Evolutionary conservation across 2,888 invertebrate genomes (phyloP), one percentile per base, ranked within the genome.

Genomic region (Elysia crispata): DNA sequence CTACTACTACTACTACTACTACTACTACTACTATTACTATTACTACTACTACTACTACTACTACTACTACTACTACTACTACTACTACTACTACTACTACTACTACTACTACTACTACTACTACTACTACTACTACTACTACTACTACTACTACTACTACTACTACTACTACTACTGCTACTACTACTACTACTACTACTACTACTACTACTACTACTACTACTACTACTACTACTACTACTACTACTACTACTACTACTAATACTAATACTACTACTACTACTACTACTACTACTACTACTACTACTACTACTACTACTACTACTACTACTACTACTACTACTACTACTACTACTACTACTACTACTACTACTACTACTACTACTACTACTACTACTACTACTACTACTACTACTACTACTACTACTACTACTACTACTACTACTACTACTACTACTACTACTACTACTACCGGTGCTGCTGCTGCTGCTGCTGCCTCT

Each of bases 1-100:
- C n/a, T n/a, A n/a, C n/a, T n/a, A n/a, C n/a, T n/a, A n/a, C n/a
- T n/a, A n/a, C n/a, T n/a, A n/a, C n/a, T n/a, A n/a, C n/a, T n/a
- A n/a, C n/a, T n/a, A n/a, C n/a, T n/a, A n/a, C n/a, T n/a, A n/a
- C n/a, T n/a, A n/a, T n/a, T n/a, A n/a, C n/a, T n/a, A n/a, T n/a
- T n/a, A n/a, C n/a, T n/a, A n/a, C n/a, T n/a, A 77, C 75, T 60
- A 70, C 41, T 31, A 18, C 33, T n/a, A n/a, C 69, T 69, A 69
- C 69, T 69, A 41, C 70, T 33, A 23, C 70, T 70, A 41, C 31
- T 70, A 25, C 33, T 70, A 3, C 70, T 31, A 41, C 28, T 70
- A 0, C 70, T 33, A 18, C 70, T 70, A 23, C 69, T 69, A 31
- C 69, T 69, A 31, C 69, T 69, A 69, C 69, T 69, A 69, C 69